phyloP scores from a whole-genome alignment of 2,797 vertebrate genomes.

The Tapirus indicus region DNA sequence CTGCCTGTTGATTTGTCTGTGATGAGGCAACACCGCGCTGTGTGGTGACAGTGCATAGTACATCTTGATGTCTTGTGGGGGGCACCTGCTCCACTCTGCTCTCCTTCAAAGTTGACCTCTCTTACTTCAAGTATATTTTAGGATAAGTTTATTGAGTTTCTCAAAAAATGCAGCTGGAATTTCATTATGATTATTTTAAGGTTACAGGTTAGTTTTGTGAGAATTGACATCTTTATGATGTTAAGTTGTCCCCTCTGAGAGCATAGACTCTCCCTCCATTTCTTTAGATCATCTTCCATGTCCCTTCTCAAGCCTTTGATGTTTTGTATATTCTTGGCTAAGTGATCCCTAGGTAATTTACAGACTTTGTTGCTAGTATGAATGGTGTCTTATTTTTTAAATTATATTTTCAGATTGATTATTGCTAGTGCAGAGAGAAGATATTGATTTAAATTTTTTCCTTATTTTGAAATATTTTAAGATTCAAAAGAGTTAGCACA shows the following conservation, averaged over 20 bases:
- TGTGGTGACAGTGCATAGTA: too few relatives aligned
- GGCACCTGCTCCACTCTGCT: too few relatives aligned
- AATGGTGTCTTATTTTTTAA: background rate
- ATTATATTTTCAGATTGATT: background rate
- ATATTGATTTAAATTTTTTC: background rate
- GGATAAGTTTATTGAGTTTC: background rate
- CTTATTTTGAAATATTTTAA: background rate
- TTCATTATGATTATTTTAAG: background rate
- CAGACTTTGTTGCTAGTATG: background rate
- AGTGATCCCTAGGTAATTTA: background rate
- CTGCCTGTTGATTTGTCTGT: background rate
- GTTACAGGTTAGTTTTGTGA: background rate
- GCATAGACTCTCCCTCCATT: too few relatives aligned
- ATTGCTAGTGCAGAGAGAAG: background rate
- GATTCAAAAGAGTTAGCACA: background rate
- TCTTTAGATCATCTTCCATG: background rate
- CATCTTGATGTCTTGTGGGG: too few relatives aligned
- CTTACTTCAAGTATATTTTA: background rate
- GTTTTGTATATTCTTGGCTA: background rate
- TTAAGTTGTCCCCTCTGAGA: fast-evolving
- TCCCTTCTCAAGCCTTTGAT: background rate
- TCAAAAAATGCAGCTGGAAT: background rate
- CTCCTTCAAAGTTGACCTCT: background rate
- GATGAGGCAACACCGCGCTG: background rate
- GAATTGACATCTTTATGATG: too few relatives aligned